Evolutionary conservation across 2,797 vertebrate species (phyloP).

Genomic region (Sciurus vulgaris): DNA sequence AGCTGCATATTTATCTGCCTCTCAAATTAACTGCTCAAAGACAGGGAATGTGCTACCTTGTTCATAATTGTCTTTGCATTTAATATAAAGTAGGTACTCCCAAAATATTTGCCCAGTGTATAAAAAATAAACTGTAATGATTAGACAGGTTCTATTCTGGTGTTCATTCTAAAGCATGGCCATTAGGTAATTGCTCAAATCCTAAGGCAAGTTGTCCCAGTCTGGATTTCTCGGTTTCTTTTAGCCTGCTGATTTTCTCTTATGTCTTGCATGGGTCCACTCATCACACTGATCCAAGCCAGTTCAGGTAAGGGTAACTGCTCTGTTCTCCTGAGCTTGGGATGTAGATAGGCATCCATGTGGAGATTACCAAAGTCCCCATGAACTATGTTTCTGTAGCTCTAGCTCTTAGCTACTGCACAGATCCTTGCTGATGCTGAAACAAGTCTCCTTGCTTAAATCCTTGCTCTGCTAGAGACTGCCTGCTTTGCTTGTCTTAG

Average conservation of each 20-base stretch:
- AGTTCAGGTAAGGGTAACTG: not conserved
- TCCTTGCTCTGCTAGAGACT: not conserved
- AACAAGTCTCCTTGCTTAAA: not conserved
- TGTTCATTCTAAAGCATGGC: not conserved
- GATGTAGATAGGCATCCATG: rapidly evolving
- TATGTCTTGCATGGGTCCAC: not conserved
- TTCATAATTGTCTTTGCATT: not conserved
- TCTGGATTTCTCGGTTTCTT: not conserved
- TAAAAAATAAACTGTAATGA: not conserved
- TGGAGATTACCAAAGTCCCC: not conserved
- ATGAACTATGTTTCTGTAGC: not conserved
- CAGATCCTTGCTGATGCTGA: not conserved
- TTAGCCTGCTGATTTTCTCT: not conserved
- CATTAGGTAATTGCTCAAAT: not conserved
- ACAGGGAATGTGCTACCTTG: not conserved
- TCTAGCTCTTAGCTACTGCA: not conserved
- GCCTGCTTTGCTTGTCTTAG: not conserved
- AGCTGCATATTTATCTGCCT: not conserved
- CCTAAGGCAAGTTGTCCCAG: not conserved
- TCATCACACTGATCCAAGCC: not conserved
- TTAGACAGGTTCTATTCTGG: not conserved
- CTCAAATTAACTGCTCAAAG: not conserved
- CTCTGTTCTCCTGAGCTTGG: not conserved
- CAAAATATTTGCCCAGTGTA: not conserved
- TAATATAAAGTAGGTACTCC: not conserved